phyloP scores from a whole-genome alignment of 2,113 vertebrate genomes.

The Australoheros scitulus region DNA sequence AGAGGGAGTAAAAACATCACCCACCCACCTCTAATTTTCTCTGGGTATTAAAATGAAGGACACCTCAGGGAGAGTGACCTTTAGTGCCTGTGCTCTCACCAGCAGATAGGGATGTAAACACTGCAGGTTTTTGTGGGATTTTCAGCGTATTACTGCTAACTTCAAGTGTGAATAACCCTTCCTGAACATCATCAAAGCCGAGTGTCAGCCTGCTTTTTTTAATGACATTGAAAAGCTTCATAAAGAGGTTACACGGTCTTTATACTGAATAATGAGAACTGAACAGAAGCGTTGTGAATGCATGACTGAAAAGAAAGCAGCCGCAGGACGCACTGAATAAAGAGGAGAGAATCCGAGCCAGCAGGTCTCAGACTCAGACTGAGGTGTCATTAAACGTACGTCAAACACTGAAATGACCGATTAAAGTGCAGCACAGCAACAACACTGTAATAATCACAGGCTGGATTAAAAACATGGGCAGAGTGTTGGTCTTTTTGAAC shows the following conservation, averaged over 20 bases:
- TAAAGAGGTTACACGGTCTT: neutral
- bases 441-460: neutral
- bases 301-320: neutral
- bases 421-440: no score
- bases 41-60: conserved; percentile 33
- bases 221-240: neutral
- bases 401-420: neutral
- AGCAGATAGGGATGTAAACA: neutral
- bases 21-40: neutral
- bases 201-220: neutral
- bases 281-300: neutral
- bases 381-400: neutral
- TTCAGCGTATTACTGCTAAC: neutral
- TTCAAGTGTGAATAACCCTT: neutral
- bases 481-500: neutral
- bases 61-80: conserved; percentile 25
- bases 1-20: neutral
- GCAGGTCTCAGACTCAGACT: neutral
- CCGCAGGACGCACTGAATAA: neutral
- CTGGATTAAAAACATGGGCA: neutral
- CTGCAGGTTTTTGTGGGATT: neutral
- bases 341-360: neutral
- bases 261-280: neutral
- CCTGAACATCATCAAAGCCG: neutral
- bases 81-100: neutral